Percentiles rank a stretch among this genome's conserved stretches.
phyloP scores from a whole-genome alignment of 2,888 invertebrate genomes.

The Clanis bilineata region DNA sequence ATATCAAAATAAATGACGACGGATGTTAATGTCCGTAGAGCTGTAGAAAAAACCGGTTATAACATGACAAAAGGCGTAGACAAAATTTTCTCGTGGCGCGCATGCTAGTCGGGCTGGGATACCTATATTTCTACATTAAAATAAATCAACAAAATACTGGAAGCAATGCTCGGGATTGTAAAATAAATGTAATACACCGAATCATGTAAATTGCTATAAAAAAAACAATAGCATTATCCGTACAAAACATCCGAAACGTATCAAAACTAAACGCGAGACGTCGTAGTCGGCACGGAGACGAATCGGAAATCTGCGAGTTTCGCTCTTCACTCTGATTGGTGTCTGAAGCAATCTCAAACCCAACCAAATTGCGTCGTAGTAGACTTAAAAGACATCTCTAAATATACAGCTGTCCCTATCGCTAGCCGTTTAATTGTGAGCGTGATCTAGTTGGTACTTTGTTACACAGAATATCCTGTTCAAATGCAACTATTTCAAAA shows the following conservation, averaged over 20 bases:
- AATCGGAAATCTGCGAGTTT: constrained; percentile 15
- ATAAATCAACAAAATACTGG: no score
- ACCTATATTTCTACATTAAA: no score
- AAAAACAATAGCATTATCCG: not conserved
- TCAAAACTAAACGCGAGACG: not conserved
- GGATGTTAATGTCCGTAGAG: no score
- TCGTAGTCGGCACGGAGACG: not conserved
- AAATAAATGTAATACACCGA: no score
- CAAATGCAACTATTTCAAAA: not conserved
- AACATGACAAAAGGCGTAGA: no score
- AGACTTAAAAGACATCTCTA: not conserved
- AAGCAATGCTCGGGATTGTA: no score
- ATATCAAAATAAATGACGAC: no score
- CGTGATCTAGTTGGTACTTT: not conserved
- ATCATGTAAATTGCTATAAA: not conserved
- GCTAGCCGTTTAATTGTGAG: not conserved
- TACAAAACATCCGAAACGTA: not conserved
- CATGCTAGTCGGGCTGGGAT: no score
- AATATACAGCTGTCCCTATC: not conserved
- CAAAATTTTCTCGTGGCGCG: no score
- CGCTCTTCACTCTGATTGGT: constrained; percentile 36
- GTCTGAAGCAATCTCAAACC: constrained; percentile 29
- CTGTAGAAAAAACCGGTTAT: no score
- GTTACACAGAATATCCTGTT: not conserved
- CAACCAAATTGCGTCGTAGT: not conserved